Base-by-base conservation (phyloP, 37 sponge, comb jelly and placozoan genomes). In the Geodia barretti region DNA sequence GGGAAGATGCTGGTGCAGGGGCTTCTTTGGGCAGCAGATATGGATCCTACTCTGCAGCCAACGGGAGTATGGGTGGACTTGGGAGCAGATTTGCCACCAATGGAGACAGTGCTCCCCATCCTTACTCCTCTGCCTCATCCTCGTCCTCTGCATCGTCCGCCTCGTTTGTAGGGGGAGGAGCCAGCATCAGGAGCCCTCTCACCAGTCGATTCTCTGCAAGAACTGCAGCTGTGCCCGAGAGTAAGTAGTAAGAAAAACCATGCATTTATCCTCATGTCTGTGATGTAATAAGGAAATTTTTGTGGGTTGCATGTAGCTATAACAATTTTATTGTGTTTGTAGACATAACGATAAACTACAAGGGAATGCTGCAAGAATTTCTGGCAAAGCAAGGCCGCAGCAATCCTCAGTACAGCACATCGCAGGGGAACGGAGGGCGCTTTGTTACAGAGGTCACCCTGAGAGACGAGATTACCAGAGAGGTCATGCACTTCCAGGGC, bases 311-410 rank as follows among this genome's bases (percentile, higher is more conserved):
- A n/a, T n/a, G n/a, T n/a, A n/a, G n/a, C n/a, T n/a, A n/a, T n/a
- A n/a, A n/a, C n/a, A n/a, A n/a, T n/a, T n/a, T n/a, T n/a, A n/a
- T n/a, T n/a, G n/a, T 14, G 14, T 47, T 47, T 14, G 14, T 14
- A 47, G 54, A 47, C 54, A 47, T 47, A 47, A 47, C 54, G 7
- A 17, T 14, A 47, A 47, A 47, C 17, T 89, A 74, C 80, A 89
- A 89, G 70, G 79, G 83, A 35, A 67, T 75, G 4, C 80, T 89
- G 25, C 90, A 89, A 74, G 90, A 89, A 71, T 75, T 83, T 61
- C 0, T 26, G 23, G 84, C 83, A 68, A 89, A 83, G 80, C 2
- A 35, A 11, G n/a, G 47, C 14, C 33, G 62, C 31, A 23, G 64
- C 64, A 24, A 68, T 29, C 90, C 90, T 1, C 47, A 39, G 35